phyloP scores from a whole-genome alignment of 2,113 vertebrate genomes.

The Bostrychus sinensis region DNA sequence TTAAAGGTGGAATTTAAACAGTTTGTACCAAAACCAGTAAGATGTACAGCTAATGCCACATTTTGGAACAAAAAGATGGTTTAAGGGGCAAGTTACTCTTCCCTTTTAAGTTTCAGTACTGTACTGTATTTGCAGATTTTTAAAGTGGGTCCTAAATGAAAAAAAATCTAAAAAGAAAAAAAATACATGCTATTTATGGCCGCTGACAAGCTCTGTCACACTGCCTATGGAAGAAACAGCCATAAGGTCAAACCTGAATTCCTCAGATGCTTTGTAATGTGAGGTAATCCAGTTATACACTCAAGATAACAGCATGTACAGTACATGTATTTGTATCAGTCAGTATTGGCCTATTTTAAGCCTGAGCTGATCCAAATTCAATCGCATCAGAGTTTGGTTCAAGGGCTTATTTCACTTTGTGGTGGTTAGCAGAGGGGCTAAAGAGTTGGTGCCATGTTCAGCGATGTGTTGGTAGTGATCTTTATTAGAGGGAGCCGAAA shows the following conservation, averaged over 20 bases:
- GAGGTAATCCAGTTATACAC: conserved; percentile 44
- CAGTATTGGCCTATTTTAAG: conserved; percentile 17
- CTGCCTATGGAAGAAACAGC: conserved; percentile 9
- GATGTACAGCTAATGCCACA: too few relatives aligned
- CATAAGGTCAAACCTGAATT: conserved; percentile 33
- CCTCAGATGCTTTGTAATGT: conserved; percentile 51
- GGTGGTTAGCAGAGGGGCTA: conserved; percentile 47
- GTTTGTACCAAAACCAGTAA: too few relatives aligned
- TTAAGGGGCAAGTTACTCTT: too few relatives aligned
- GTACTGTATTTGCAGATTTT: too few relatives aligned
- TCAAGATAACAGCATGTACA: conserved; percentile 34
- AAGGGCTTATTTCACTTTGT: conserved; percentile 21
- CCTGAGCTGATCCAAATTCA: conserved; percentile 58
- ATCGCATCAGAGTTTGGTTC: conserved; percentile 60
- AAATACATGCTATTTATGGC: too few relatives aligned
- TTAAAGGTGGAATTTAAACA: too few relatives aligned
- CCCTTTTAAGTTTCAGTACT: too few relatives aligned
- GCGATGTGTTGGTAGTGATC: conserved; percentile 67
- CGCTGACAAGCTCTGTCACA: too few relatives aligned
- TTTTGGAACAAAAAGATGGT: too few relatives aligned
- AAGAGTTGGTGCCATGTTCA: conserved; percentile 42
- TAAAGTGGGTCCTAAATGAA: too few relatives aligned
- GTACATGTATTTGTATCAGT: conserved; percentile 11
- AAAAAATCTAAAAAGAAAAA: too few relatives aligned
- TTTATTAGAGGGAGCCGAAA: conserved; percentile 67